phyloP scores from a whole-genome alignment of 23 tunicate species.

The Phallusia fumigata region DNA sequence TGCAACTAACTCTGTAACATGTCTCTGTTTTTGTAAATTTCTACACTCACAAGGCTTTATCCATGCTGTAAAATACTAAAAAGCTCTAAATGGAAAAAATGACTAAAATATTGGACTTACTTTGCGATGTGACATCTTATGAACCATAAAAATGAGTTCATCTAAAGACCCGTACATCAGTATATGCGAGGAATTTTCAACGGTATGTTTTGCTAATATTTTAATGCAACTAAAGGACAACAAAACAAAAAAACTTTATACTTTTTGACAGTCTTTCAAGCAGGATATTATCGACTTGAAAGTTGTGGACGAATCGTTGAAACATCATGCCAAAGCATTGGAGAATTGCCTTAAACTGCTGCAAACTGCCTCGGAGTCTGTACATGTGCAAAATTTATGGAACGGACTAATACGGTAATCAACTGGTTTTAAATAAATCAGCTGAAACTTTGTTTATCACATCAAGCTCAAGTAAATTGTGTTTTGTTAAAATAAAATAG shows the following conservation, averaged over 20 bases:
- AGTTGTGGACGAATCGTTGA: slow-evolving; percentile 29
- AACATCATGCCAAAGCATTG: slow-evolving; percentile 49
- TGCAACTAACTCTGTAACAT: too few relatives aligned
- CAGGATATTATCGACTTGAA: neutral
- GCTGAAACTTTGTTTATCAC: too few relatives aligned
- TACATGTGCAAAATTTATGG: slow-evolving; percentile 38
- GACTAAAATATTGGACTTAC: too few relatives aligned
- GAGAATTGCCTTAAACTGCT: slow-evolving; percentile 41
- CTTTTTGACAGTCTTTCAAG: neutral
- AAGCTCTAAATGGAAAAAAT: too few relatives aligned
- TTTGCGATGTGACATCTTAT: too few relatives aligned
- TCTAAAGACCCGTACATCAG: neutral
- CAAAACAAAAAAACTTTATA: neutral
- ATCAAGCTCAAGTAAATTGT: too few relatives aligned
- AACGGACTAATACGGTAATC: slow-evolving; percentile 30
- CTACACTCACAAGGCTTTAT: too few relatives aligned
- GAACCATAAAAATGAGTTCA: neutral
- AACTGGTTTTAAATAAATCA: too few relatives aligned
- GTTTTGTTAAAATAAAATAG: too few relatives aligned
- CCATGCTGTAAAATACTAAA: too few relatives aligned
- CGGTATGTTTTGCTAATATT: neutral
- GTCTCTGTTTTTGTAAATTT: too few relatives aligned
- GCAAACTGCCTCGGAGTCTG: slow-evolving; percentile 18
- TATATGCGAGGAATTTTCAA: neutral
- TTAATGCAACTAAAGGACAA: neutral